These are phyloP conservation scores for Cliona cf. orientalis DNA, from an alignment of 37 sponge, comb jelly and placozoan genomes.

Conservation along the genomic window DNA sequence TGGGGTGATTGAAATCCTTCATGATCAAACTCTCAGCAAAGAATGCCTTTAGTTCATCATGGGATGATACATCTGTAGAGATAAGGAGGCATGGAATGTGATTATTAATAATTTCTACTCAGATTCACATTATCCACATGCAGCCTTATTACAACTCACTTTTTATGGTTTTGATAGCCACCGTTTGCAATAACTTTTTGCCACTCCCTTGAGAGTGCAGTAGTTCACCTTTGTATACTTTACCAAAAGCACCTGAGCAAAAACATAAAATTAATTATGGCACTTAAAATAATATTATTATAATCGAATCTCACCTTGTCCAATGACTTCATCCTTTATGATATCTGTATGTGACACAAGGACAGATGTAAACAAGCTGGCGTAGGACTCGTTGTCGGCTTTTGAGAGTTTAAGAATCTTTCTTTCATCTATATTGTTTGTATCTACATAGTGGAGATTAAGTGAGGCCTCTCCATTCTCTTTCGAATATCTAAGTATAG, in stretches of 20 bases:
- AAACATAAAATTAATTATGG: not conserved
- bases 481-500: too few relatives aligned
- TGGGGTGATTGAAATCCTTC: conserved; percentile 30
- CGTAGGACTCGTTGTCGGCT: too few relatives aligned
- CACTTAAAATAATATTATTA: too few relatives aligned
- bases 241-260: conserved; percentile 19
- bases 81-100: not conserved
- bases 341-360: too few relatives aligned
- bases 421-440: too few relatives aligned
- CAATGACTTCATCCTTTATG: too few relatives aligned
- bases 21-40: conserved; percentile 35
- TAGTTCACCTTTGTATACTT: not conserved
- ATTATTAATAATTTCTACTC: not conserved
- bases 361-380: too few relatives aligned
- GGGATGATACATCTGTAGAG: not conserved
- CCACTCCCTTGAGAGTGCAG: not conserved
- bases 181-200: conserved; percentile 8
- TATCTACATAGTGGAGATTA: too few relatives aligned
- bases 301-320: too few relatives aligned
- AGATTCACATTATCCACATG: not conserved
- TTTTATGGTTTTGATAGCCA: conserved; percentile 45
- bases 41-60: conserved; percentile 8
- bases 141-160: not conserved
- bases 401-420: too few relatives aligned
- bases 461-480: too few relatives aligned